A percentile compares a stretch with the other conserved stretches of the same genome.
phyloP scores from a whole-genome alignment of 2,888 invertebrate species.

The Acanthosepion esculentum region DNA sequence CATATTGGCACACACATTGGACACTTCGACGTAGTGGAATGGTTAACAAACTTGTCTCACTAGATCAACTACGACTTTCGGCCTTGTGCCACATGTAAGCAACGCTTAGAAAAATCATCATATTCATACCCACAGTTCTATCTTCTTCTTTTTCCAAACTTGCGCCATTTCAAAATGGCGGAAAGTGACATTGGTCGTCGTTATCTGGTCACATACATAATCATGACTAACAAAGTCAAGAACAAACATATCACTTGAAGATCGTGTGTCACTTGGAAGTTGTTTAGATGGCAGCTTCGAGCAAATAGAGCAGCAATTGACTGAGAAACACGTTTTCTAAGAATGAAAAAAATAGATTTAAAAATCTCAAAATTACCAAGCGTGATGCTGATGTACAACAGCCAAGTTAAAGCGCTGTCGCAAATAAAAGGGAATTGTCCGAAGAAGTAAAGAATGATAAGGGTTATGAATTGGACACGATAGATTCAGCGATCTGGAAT shows the following conservation, averaged over 20 bases:
- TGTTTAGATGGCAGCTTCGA: not conserved
- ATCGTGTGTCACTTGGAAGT: not conserved
- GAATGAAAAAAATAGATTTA: not conserved
- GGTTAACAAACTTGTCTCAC: too few relatives aligned
- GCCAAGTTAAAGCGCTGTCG: not conserved
- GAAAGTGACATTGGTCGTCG: not conserved
- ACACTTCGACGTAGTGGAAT: too few relatives aligned
- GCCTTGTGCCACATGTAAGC: too few relatives aligned
- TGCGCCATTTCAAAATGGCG: too few relatives aligned
- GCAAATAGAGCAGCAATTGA: not conserved
- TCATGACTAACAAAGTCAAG: not conserved
- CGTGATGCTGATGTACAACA: not conserved
- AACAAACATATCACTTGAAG: not conserved
- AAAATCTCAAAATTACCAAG: not conserved
- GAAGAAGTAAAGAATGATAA: not conserved
- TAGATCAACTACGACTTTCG: too few relatives aligned
- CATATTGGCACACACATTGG: too few relatives aligned
- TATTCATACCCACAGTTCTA: too few relatives aligned
- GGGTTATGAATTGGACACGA: not conserved
- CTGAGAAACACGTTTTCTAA: not conserved
- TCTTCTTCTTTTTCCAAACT: too few relatives aligned
- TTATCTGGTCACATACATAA: not conserved
- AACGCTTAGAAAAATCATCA: too few relatives aligned
- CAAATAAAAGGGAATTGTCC: not conserved
- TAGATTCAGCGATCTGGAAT: not conserved